Evolutionary conservation across 2,888 invertebrate genomes (phyloP), one percentile per base, ranked within the genome.

Genomic region (Tuta absoluta): DNA sequence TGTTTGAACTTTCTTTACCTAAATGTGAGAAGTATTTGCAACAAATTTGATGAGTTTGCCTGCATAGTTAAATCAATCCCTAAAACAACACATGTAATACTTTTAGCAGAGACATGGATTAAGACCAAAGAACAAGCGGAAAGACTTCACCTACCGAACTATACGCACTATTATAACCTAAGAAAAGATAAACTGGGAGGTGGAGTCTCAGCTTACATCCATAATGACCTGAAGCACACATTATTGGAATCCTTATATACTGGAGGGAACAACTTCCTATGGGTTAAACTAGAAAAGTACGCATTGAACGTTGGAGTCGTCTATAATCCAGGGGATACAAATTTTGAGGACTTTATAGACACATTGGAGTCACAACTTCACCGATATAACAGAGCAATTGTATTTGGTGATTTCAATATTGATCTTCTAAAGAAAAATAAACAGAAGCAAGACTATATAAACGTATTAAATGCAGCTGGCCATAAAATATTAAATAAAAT

Each of bases 81-180:
- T 19, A 65, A 49, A 0, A 67, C 66, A 12, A 51, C 61, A 0
- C 67, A 69, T 33, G 33, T 70, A 8, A 65, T 70, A 14, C n/a
- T 71, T 41, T n/a, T 70, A 17, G 66, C 71, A 7, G 71, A 72
- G 62, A 69, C 71, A 3, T 72, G 71, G 70, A 66, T 72, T 2
- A 61, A 57, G 8, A 62, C 63, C 0, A 65, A 67, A 24, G 48
- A 51, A 10, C 63, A 69, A 21, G 68, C 69, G 12, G 17, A 48
- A 8, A 8, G 33, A 10, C 49, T 68, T 10, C 49, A 62, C 41
- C 45, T 71, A 19, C 60, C 51, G 10, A 65, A 68, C 17, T 71
- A 71, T 19, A 65, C 69, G 0, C 70, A 73, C 23, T 68, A 70
- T 19, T 72, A 67, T 23, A 74, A 71, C 21, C 61, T 63, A 23